Conservation (phyloP, 2,113 vertebrate species). For the Odobenus rosmarus region DNA sequence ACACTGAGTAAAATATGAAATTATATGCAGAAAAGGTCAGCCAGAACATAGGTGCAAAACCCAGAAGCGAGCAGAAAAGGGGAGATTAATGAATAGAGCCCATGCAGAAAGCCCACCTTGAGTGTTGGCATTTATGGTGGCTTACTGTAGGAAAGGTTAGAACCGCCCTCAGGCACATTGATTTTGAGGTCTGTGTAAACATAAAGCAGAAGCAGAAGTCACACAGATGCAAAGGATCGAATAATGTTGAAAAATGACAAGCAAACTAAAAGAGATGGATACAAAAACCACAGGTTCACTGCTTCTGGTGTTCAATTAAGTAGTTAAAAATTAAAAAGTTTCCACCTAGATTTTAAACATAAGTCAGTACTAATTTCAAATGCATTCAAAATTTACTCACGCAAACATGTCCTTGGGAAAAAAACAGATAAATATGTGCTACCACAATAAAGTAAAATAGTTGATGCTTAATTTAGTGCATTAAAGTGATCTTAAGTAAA, state of each 20-base stretch:
- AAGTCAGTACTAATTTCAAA: background rate
- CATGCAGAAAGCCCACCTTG: background rate
- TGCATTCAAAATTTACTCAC: background rate
- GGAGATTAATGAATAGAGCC: background rate
- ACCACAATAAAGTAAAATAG: background rate
- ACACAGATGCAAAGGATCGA: background rate
- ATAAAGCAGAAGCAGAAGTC: background rate
- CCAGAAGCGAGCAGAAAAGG: background rate
- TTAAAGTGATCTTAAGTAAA: background rate
- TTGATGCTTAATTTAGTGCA: background rate
- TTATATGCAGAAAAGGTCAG: background rate
- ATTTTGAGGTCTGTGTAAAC: background rate
- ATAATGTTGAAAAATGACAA: background rate
- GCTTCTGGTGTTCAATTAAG: background rate
- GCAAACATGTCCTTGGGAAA: background rate
- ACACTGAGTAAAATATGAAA: background rate
- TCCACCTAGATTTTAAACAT: background rate
- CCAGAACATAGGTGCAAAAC: background rate
- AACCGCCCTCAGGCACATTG: background rate
- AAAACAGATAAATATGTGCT: background rate
- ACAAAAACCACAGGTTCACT: background rate
- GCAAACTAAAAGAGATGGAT: background rate
- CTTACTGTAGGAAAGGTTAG: background rate
- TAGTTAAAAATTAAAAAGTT: background rate
- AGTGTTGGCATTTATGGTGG: background rate